Percentiles rank a stretch among this genome's conserved stretches.
Evolutionary conservation across 2,797 vertebrate genomes (phyloP).

Genomic region (Tarsius wallacei): DNA sequence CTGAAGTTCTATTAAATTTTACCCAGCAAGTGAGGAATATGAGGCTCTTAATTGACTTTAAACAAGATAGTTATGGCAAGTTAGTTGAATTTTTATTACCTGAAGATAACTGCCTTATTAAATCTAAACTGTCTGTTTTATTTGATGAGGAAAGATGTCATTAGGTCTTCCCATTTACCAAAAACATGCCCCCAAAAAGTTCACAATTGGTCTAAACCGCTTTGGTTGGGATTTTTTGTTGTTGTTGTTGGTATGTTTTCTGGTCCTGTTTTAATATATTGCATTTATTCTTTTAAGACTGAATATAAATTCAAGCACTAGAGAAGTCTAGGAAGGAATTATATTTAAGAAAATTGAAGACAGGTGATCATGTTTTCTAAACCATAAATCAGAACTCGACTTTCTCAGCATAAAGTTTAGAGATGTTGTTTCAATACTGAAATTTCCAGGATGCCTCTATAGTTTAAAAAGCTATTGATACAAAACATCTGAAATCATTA

Average conservation of each 20-base stretch:
- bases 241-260: background rate
- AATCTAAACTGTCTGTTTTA: slow-evolving; percentile 89
- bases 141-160: slow-evolving; percentile 81
- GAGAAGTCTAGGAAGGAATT: background rate
- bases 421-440: background rate
- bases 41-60: slow-evolving; percentile 89
- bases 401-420: background rate
- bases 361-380: background rate
- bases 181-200: slow-evolving; percentile 63
- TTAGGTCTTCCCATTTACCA: slow-evolving; percentile 63
- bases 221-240: background rate
- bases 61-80: slow-evolving; percentile 89
- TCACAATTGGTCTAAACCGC: background rate
- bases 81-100: slow-evolving; percentile 90
- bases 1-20: slow-evolving; percentile 92
- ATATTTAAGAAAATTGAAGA: background rate
- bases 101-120: slow-evolving; percentile 89
- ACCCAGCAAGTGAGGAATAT: slow-evolving; percentile 88
- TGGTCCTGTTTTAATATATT: slow-evolving; percentile 32
- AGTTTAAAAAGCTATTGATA: background rate
- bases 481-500: background rate
- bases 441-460: background rate
- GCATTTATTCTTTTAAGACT: slow-evolving; percentile 28
- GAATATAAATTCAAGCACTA: background rate
- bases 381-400: background rate